Base-by-base conservation (phyloP, 2,888 invertebrate species). In the Eupelmus urozonus region DNA sequence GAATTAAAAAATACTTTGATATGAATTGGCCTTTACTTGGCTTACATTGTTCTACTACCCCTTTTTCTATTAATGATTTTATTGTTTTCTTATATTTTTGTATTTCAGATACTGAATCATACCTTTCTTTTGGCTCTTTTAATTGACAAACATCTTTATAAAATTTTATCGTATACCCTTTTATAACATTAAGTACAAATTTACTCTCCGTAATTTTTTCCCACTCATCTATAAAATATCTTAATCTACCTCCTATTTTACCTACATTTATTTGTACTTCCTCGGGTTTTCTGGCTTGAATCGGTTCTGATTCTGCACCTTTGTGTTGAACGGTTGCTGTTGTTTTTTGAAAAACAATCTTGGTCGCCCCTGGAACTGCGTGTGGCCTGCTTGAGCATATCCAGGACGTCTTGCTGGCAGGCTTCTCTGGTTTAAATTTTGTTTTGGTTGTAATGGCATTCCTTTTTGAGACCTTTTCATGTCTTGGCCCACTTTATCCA, bases 1-100 rank as follows among this genome's bases (percentile, higher is more conserved):
- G 63, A 1, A 76, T 49, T 23, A 81, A 25, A 57, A 81, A 81
- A 78, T 75, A 79, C 16, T 62, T 55, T 18, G 78, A 69, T 42
- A 80, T 9, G 66, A 69, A 80, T 57, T 80, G 70, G n/a, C 23
- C 40, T 25, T 45, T 40, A 3, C 23, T 18, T 1, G 53, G 49
- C 5, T 42, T 51, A 57, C 78, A 78, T 0, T n/a, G 11, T 34
- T 55, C 70, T 3, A 80, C 53, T 1, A 71, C 80, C 4, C 63
- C 72, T 53, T 66, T 66, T 1, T 60, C 18, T n/a, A 63, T 3
- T 23, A 74, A 51, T 20, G 9, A 7, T 5, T 40, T 29, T 20
- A 78, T 62, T 11, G 60, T 23, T 13, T 45, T 23, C 27, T 34
- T 23, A 51, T n/a, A 63, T 11, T 77, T 65, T 16, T 23, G 1